Evolutionary conservation across 2,888 invertebrate genomes (phyloP).

Genomic region (Capitulum mitella): DNA sequence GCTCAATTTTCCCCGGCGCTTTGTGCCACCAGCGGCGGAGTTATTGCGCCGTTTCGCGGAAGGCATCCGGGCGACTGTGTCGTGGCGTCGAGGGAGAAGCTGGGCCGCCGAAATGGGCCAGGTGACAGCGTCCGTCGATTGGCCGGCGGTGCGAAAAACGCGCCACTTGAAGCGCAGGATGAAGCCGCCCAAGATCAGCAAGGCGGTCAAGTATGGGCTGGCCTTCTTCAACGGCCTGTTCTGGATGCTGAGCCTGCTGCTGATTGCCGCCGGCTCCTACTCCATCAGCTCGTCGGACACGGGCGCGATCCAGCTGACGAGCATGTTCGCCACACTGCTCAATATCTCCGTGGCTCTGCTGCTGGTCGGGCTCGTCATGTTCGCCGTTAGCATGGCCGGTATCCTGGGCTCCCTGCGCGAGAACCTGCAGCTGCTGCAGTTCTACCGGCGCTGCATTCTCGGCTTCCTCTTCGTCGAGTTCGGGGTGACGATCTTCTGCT

Average conservation of each 20-base stretch:
- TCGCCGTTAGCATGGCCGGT: constrained; percentile 45
- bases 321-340: constrained; percentile 43
- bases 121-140: not conserved
- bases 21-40: not conserved
- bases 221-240: constrained; percentile 18
- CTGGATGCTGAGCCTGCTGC: constrained; percentile 32
- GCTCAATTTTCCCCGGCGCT: not conserved
- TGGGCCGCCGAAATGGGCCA: not conserved
- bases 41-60: not conserved
- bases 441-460: constrained; percentile 36
- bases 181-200: constrained; percentile 5
- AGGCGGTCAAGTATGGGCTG: constrained; percentile 11
- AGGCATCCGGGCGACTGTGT: not conserved
- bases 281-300: constrained; percentile 35
- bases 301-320: constrained; percentile 36
- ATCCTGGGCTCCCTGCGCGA: constrained; percentile 47
- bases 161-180: constrained; percentile 1
- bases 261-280: constrained; percentile 32
- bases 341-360: constrained; percentile 45
- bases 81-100: not conserved
- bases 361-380: constrained; percentile 43
- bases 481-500: constrained; percentile 34
- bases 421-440: constrained; percentile 44
- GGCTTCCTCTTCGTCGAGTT: constrained; percentile 35
- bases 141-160: not conserved